Conservation (phyloP, 2,888 invertebrate genomes). For the Hermaeophaga mercurialis region DNA sequence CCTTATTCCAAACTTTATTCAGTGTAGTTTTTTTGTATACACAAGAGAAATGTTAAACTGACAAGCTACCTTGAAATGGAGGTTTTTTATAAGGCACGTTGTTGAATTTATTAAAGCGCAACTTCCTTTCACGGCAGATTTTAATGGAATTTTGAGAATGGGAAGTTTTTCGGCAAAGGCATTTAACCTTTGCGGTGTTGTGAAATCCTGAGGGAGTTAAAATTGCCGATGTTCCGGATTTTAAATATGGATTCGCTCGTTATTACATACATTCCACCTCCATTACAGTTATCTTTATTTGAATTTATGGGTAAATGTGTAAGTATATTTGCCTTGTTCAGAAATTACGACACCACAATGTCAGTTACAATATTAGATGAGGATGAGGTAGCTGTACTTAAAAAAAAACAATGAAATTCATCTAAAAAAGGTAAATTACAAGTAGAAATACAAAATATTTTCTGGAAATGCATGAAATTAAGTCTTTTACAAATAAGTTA, state of each 20-base stretch:
- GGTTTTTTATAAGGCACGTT: constrained; percentile 14
- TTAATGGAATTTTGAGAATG: constrained; percentile 22
- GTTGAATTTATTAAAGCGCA: constrained; percentile 30
- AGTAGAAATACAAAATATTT: too few relatives aligned
- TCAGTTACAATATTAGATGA: too few relatives aligned
- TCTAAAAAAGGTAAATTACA: too few relatives aligned
- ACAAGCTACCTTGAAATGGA: constrained; percentile 26
- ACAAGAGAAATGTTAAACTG: constrained; percentile 28
- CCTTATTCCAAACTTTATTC: not conserved
- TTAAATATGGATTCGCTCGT: constrained; percentile 20
- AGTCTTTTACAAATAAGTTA: too few relatives aligned
- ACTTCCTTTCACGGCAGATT: constrained; percentile 16
- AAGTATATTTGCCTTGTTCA: too few relatives aligned
- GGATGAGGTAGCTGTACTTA: too few relatives aligned
- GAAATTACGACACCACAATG: too few relatives aligned
- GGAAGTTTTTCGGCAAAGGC: not conserved
- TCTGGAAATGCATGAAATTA: too few relatives aligned
- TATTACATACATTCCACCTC: constrained; percentile 13
- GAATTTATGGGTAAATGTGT: constrained; percentile 12
- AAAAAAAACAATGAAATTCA: too few relatives aligned
- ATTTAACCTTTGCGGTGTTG: constrained; percentile 19
- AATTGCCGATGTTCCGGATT: constrained; percentile 17
- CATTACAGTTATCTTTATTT: constrained; percentile 18
- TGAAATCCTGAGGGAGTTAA: constrained; percentile 13
- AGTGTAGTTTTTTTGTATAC: constrained; percentile 10